A percentile compares a stretch with the other conserved stretches of the same genome.
These are phyloP conservation scores for Coilia nasus DNA, from an alignment of 2,797 vertebrate genomes.

Conservation along the genomic window DNA sequence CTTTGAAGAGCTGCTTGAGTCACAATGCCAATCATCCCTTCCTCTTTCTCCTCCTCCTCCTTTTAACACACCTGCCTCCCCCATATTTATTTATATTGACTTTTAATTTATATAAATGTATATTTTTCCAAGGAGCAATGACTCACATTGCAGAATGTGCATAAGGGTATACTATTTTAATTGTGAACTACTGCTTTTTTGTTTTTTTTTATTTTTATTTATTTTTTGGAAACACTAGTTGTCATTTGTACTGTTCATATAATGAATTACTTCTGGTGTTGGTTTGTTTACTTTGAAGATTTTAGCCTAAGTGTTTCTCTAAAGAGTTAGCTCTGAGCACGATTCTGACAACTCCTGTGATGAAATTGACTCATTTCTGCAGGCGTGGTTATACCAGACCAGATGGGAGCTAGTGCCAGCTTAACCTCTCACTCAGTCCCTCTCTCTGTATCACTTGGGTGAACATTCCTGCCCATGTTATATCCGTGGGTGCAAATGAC, in stretches of 20 bases:
- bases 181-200: slow-evolving; percentile 26
- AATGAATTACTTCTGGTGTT: neutral
- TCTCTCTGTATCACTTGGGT: neutral
- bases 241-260: slow-evolving; percentile 38
- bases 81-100: slow-evolving; percentile 37
- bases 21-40: slow-evolving; percentile 23
- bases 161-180: slow-evolving; percentile 28
- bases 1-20: slow-evolving; percentile 25
- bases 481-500: neutral
- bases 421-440: slow-evolving; percentile 13
- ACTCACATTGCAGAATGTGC: slow-evolving; percentile 37
- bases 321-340: slow-evolving; percentile 6
- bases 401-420: neutral
- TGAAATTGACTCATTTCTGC: neutral
- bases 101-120: slow-evolving; percentile 42
- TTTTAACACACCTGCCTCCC: slow-evolving; percentile 11
- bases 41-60: neutral
- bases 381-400: neutral
- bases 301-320: neutral
- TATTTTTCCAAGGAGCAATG: slow-evolving; percentile 48
- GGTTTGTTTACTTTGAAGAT: slow-evolving; percentile 6
- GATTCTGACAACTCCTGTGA: slow-evolving; percentile 1
- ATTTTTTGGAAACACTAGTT: slow-evolving; percentile 33
- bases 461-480: neutral
- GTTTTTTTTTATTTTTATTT: neutral